A percentile compares a stretch with the other conserved stretches of the same genome.
Evolutionary conservation across 64 coral and sea anemone genomes (phyloP).

Genomic region (Acropora yongei): DNA sequence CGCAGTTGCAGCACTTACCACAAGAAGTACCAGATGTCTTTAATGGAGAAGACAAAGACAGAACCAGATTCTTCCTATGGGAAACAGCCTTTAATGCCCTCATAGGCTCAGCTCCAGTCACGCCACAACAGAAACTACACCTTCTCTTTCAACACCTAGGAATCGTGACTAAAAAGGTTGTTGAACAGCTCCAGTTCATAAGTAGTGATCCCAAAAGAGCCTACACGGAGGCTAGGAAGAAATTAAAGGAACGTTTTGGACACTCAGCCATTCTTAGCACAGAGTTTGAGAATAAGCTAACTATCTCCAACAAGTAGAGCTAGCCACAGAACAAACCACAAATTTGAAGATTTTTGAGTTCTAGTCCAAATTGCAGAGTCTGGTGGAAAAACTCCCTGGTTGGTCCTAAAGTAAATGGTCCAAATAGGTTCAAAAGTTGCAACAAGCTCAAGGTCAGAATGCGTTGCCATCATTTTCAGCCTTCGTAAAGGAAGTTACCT

Average conservation of each 20-base stretch:
- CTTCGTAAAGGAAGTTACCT: slow-evolving; percentile 50
- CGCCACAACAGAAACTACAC: slow-evolving; percentile 60
- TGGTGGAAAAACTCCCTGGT: slow-evolving; percentile 51
- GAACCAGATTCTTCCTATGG: slow-evolving; percentile 67
- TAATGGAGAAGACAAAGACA: slow-evolving; percentile 48
- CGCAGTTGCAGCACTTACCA: too few species aligned
- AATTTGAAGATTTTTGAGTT: too few species aligned
- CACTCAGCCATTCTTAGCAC: slow-evolving; percentile 43
- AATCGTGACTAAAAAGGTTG: slow-evolving; percentile 61
- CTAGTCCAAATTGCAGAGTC: too few species aligned
- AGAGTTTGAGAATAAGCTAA: slow-evolving; percentile 70
- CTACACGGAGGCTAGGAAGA: slow-evolving; percentile 63
- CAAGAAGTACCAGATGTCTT: slow-evolving; percentile 9
- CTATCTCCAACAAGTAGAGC: slow-evolving; percentile 57
- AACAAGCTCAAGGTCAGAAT: slow-evolving; percentile 27
- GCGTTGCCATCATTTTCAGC: slow-evolving; percentile 51
- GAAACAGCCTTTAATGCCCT: slow-evolving; percentile 76
- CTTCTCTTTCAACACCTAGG: slow-evolving; percentile 50
- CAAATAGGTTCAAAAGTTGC: slow-evolving; percentile 35
- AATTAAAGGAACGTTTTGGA: slow-evolving; percentile 60
- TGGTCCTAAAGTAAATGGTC: slow-evolving; percentile 66
- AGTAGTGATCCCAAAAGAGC: slow-evolving; percentile 30
- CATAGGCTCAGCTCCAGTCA: slow-evolving; percentile 45
- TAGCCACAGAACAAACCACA: slow-evolving; percentile 31
- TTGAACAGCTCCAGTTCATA: slow-evolving; percentile 63